Evolutionary conservation across 2,888 invertebrate species (phyloP).

Genomic region (Lasioglossum vierecki): DNA sequence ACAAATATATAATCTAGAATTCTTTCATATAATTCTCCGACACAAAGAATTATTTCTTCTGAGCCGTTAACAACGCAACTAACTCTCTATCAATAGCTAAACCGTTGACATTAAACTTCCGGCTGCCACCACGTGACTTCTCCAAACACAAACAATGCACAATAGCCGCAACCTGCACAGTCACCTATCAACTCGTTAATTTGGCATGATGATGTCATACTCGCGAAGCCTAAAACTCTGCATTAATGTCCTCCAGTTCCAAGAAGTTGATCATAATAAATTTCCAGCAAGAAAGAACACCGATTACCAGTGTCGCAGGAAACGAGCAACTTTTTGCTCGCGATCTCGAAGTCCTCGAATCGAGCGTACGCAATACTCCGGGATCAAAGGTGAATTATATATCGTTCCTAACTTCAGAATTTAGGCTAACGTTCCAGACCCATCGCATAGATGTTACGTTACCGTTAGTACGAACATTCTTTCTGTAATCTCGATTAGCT

Average conservation of each 20-base stretch:
- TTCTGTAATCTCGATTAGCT: not conserved
- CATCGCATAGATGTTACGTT: not conserved
- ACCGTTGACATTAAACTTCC: not conserved
- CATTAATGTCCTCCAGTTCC: not conserved
- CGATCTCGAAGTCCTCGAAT: not conserved
- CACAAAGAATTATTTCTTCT: not conserved
- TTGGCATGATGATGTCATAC: not conserved
- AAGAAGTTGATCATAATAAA: not conserved
- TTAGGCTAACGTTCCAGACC: not conserved
- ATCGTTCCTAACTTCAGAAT: not conserved
- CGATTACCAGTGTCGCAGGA: not conserved
- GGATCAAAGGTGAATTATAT: slow-evolving; percentile 2
- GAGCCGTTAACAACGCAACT: not conserved
- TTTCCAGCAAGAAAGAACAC: not conserved
- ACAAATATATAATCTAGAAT: not conserved
- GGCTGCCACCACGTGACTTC: not conserved
- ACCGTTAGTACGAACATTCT: slow-evolving; percentile 8
- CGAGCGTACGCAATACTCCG: not conserved
- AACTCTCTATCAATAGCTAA: not conserved
- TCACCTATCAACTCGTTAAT: not conserved
- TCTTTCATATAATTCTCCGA: not conserved
- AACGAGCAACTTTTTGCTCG: not conserved
- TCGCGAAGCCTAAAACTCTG: not conserved
- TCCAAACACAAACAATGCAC: not conserved
- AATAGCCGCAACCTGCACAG: not conserved